Evolutionary conservation across 2,888 invertebrate genomes (phyloP).

Genomic region (Troilus luridus): DNA sequence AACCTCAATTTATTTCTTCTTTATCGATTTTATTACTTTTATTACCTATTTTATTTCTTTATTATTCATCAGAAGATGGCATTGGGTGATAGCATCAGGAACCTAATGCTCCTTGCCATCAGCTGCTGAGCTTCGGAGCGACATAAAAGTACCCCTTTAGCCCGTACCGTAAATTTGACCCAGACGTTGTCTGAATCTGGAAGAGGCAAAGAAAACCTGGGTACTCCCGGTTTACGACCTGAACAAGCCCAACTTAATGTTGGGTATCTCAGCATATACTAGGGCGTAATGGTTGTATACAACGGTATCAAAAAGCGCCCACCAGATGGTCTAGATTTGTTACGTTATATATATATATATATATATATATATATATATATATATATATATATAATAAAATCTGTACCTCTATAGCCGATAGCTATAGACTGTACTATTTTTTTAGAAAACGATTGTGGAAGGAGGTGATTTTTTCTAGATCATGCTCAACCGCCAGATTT

Average conservation of each 20-base stretch:
- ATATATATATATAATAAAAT: too few relatives aligned
- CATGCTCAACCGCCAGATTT: too few relatives aligned
- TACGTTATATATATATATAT: neutral
- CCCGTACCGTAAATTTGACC: neutral
- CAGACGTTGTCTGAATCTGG: neutral
- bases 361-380: neutral
- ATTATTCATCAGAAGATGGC: neutral
- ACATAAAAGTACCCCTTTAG: slow-evolving; percentile 1
- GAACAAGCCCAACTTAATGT: neutral
- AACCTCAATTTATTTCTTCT: too few relatives aligned
- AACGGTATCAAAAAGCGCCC: neutral
- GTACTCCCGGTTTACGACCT: neutral
- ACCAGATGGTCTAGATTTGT: too few relatives aligned
- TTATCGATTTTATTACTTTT: too few relatives aligned
- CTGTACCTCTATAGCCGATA: too few relatives aligned
- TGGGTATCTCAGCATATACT: neutral
- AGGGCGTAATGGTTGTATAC: neutral
- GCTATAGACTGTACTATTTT: too few relatives aligned
- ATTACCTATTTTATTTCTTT: neutral
- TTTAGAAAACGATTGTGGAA: too few relatives aligned
- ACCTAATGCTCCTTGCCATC: neutral
- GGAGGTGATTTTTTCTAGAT: too few relatives aligned
- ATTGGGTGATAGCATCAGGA: neutral
- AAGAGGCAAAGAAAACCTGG: neutral
- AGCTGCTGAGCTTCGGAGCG: neutral